These are phyloP conservation scores for Chironex yamaguchii DNA, from an alignment of 30 jellyfish, hydroid and myxozoan species.

Conservation along the genomic window DNA sequence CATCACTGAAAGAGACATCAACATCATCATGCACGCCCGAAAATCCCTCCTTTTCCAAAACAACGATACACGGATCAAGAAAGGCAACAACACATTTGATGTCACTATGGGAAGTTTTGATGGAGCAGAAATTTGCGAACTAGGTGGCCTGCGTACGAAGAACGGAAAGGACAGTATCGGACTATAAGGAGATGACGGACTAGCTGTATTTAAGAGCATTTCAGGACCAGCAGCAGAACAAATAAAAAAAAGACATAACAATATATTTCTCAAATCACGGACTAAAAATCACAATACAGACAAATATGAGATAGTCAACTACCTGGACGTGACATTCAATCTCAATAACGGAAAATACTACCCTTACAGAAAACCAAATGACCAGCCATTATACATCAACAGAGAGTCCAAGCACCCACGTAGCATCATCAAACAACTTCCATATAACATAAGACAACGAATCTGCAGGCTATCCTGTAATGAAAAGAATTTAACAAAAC, in stretches of 20 bases:
- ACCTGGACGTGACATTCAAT: conserved; percentile 67
- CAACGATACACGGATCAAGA: too few species aligned
- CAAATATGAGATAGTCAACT: conserved; percentile 64
- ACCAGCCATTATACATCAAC: conserved; percentile 59
- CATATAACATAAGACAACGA: conserved; percentile 24
- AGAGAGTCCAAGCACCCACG: conserved; percentile 76
- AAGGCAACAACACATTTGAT: too few species aligned
- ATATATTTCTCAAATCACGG: conserved; percentile 29
- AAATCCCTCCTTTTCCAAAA: too few species aligned
- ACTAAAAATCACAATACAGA: conserved; percentile 62
- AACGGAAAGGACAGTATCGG: conserved; percentile 55
- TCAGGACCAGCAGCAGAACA: conserved; percentile 70
- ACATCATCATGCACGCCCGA: too few species aligned
- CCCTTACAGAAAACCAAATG: conserved; percentile 70
- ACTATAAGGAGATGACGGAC: conserved; percentile 79
- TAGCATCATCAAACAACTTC: conserved; percentile 20
- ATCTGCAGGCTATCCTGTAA: conserved; percentile 64
- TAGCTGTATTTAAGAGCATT: conserved; percentile 40
- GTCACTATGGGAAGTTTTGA: too few species aligned
- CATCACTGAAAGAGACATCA: too few species aligned
- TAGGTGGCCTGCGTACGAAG: conserved; percentile 50
- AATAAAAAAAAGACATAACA: conserved; percentile 36
- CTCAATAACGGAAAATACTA: conserved; percentile 34
- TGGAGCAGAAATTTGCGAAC: too few species aligned
- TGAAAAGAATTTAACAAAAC: conserved; percentile 65